Evolutionary conservation across 2,888 invertebrate genomes (phyloP).

Genomic region (Hetaerina titia): DNA sequence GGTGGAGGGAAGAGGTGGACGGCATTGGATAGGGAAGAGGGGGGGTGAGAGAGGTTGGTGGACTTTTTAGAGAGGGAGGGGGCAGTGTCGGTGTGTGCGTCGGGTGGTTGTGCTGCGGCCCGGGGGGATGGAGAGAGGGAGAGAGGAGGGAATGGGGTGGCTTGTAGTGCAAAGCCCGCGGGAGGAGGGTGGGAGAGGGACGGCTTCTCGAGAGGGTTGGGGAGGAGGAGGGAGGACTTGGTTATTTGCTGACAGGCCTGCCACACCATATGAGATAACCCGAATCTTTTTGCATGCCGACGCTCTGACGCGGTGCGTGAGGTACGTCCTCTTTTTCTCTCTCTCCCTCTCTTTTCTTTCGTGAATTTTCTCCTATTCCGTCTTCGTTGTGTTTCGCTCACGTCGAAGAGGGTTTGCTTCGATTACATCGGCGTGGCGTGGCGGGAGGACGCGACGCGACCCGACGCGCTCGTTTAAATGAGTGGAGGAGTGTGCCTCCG

Average conservation of each 20-base stretch:
- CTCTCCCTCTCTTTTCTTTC: not conserved
- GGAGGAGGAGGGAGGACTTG: constrained; percentile 30
- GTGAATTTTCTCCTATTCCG: not conserved
- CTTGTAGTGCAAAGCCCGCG: not conserved
- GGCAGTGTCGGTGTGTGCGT: not conserved
- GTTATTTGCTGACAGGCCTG: constrained; percentile 66
- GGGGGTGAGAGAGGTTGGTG: not conserved
- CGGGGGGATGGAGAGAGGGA: not conserved
- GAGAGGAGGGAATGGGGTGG: not conserved
- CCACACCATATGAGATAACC: constrained; percentile 59
- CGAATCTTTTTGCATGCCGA: constrained; percentile 46
- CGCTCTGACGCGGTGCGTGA: constrained; percentile 3
- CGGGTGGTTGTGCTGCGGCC: not conserved
- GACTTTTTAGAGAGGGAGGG: constrained; percentile 2
- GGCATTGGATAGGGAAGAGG: not conserved
- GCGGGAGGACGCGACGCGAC: not conserved
- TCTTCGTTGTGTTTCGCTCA: not conserved
- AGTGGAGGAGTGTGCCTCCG: not conserved
- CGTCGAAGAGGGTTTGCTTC: not conserved
- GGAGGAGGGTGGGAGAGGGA: not conserved
- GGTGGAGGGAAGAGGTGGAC: not conserved
- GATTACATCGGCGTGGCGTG: not conserved
- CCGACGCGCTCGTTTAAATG: not conserved
- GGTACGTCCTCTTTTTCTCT: not conserved
- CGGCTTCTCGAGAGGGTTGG: not conserved